These are phyloP conservation scores for Melanchra persicariae DNA, from an alignment of 2,888 invertebrate species.

Conservation along the genomic window DNA sequence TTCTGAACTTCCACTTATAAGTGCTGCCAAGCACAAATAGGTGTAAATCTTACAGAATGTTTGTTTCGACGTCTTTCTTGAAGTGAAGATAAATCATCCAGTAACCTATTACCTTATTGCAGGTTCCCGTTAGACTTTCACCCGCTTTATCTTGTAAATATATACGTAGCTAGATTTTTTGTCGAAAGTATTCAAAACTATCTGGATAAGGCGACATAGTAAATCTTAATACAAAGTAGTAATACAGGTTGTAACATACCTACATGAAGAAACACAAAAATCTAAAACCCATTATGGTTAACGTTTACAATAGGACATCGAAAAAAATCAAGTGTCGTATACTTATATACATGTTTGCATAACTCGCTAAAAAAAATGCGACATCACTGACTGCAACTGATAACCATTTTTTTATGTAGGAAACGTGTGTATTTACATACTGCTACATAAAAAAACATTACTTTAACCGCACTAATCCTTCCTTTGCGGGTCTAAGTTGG, in stretches of 20 bases:
- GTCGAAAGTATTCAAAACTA: not conserved
- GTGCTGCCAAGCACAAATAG: not conserved
- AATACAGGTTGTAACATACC: too few relatives aligned
- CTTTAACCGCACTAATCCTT: too few relatives aligned
- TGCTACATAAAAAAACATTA: too few relatives aligned
- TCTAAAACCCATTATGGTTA: too few relatives aligned
- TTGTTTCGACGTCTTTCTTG: not conserved
- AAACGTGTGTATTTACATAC: too few relatives aligned
- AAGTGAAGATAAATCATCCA: not conserved
- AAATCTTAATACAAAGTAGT: not conserved
- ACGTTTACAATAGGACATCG: too few relatives aligned
- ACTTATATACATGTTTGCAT: too few relatives aligned
- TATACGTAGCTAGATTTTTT: not conserved
- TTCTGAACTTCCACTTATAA: not conserved
- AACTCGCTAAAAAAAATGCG: too few relatives aligned
- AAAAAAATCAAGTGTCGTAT: too few relatives aligned
- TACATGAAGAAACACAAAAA: too few relatives aligned
- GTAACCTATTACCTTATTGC: not conserved
- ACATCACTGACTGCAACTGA: not conserved
- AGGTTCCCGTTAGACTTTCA: not conserved
- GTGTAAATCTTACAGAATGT: constrained; percentile 3
- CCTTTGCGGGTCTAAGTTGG: too few relatives aligned
- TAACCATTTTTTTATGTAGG: too few relatives aligned
- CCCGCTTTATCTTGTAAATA: not conserved
- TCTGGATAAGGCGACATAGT: not conserved